These are phyloP conservation scores for Netelia inedita DNA, from an alignment of 2,888 invertebrate species.

Conservation along the genomic window DNA sequence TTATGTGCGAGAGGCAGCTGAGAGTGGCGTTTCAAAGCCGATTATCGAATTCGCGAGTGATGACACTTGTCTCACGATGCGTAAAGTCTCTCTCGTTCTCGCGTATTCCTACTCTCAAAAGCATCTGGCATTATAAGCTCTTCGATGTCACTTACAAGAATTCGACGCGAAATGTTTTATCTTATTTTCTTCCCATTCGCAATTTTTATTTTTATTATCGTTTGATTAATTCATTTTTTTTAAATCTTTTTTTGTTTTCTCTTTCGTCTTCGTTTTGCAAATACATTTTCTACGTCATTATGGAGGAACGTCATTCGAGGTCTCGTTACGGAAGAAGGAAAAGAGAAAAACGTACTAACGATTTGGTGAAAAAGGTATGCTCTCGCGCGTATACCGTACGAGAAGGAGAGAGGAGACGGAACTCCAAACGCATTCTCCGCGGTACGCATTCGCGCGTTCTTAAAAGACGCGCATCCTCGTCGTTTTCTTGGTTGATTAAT, in stretches of 20 bases:
- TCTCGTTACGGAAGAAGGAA: constrained; percentile 5
- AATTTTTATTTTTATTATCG: constrained; percentile 25
- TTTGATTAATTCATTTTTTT: not conserved
- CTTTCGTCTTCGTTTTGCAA: not conserved
- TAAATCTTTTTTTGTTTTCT: not conserved
- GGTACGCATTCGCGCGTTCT: constrained; percentile 56
- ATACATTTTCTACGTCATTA: constrained; percentile 40
- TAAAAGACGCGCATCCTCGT: constrained; percentile 52
- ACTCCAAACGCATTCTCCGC: constrained; percentile 64
- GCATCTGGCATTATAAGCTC: constrained; percentile 34
- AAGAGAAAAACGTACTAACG: constrained; percentile 8
- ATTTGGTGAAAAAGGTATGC: not conserved
- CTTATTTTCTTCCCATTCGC: not conserved
- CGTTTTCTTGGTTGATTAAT: constrained; percentile 66
- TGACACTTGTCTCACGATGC: not conserved
- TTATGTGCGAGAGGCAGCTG: constrained; percentile 17
- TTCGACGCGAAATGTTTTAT: constrained; percentile 8
- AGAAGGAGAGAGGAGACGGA: constrained; percentile 46
- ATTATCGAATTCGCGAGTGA: constrained; percentile 63
- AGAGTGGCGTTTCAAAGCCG: constrained; percentile 64
- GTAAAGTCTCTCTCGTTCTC: constrained; percentile 1
- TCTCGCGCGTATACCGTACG: constrained; percentile 1
- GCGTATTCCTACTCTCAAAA: not conserved
- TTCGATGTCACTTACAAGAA: constrained; percentile 10
- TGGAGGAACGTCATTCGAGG: constrained; percentile 56